A percentile compares a stretch with the other conserved stretches of the same genome.
phyloP scores from a whole-genome alignment of 1,140 invertebrate species.

The Protaetia brevitarsis region DNA sequence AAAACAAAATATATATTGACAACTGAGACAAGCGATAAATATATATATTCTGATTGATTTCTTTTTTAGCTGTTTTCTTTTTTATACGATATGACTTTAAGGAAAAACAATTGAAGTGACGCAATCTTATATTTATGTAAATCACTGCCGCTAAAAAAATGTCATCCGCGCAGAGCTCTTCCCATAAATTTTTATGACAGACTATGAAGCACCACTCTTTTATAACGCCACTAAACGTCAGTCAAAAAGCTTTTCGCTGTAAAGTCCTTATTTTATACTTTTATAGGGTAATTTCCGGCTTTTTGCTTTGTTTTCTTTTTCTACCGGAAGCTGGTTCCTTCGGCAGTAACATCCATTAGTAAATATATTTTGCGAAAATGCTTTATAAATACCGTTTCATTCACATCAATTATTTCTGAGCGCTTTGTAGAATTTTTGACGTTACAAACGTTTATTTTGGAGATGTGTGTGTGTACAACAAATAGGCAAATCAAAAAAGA shows the following conservation, averaged over 20 bases:
- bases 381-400: neutral
- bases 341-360: neutral
- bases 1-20: no score
- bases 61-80: no score
- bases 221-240: neutral
- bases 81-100: no score
- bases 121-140: no score
- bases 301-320: neutral
- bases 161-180: neutral
- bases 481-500: neutral
- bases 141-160: neutral
- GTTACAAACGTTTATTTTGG: no score
- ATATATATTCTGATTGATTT: no score
- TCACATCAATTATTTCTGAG: neutral
- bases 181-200: neutral
- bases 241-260: constrained; percentile 4
- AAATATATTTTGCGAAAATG: neutral
- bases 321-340: neutral
- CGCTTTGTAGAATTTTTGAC: no score
- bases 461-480: no score
- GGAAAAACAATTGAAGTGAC: no score
- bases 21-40: no score
- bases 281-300: neutral
- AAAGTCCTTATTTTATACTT: neutral
- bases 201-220: neutral